These are phyloP conservation scores for Campoletis sonorensis DNA, from an alignment of 1,140 invertebrate genomes.

Conservation along the genomic window DNA sequence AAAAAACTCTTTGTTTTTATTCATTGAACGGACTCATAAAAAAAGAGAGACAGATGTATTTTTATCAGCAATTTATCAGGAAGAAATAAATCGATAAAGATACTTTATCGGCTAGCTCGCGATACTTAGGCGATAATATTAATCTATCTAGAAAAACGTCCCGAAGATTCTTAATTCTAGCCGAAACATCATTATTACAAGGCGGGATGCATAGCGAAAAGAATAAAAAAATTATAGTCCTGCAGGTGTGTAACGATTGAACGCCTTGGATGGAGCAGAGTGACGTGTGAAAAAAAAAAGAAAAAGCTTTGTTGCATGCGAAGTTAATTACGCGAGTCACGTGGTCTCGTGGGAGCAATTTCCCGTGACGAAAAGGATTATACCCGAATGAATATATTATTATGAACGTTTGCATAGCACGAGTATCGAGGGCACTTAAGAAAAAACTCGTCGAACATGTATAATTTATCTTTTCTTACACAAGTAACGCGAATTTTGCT, in stretches of 20 bases:
- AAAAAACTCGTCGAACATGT: neutral
- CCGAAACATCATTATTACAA: too few species aligned
- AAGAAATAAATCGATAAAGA: too few species aligned
- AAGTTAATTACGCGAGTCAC: neutral
- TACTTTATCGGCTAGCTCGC: too few species aligned
- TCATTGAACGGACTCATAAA: too few species aligned
- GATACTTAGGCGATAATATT: too few species aligned
- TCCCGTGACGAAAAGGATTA: constrained; percentile 16
- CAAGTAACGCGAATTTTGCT: neutral
- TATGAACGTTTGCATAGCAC: neutral
- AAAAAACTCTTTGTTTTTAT: too few species aligned
- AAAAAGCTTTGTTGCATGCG: constrained; percentile 10
- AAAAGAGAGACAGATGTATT: too few species aligned
- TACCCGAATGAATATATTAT: constrained; percentile 13
- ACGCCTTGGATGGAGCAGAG: neutral
- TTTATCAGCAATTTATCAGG: too few species aligned
- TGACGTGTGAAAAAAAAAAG: constrained; percentile 14
- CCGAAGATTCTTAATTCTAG: too few species aligned
- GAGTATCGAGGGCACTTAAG: neutral
- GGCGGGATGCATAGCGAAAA: neutral
- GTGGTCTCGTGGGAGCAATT: constrained; percentile 10
- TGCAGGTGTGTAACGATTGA: neutral
- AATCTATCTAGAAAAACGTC: too few species aligned
- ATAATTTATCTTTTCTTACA: neutral
- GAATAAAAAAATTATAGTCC: neutral